Evolutionary conservation across 2,113 vertebrate species (phyloP), one percentile per base, ranked within the genome.

Genomic region (Passer montanus): DNA sequence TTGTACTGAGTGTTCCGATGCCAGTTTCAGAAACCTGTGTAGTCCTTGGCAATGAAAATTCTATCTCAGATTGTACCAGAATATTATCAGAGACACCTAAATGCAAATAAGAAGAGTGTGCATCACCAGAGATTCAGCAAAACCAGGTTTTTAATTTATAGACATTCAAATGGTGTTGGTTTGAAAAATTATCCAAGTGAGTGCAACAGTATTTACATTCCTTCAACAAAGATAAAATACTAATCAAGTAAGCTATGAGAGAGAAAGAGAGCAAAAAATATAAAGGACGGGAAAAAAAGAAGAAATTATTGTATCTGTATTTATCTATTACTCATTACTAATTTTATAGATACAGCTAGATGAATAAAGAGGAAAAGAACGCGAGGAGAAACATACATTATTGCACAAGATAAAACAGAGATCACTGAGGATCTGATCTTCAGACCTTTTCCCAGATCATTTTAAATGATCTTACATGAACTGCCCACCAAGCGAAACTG

Each of bases 211-310:
- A 56, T 78, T 79, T 84, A 10, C 3, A 27, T 84, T 81, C n/a
- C 28, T 87, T 64, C 49, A 84, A 58, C 13, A 82, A 28, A 60
- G 26, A 10, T 44, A 26, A 91, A 77, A 82, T 47, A 70, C 2
- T 18, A 68, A 72, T 52, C 26, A 82, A 70, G 50, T 49, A 37
- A 41, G 22, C 8, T 46, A 68, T 44, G 12, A 19, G 21, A 75
- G 14, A 15, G 21, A 70, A 74, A 89, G 18, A 41, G 15, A 46
- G 7, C 2, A 69, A 89, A 94, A 94, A 81, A 74, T 50, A 33
- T 22, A 12, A 78, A 52, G 7, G 52, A 63, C 0, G 2, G 8
- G 1, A 7, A 10, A 5, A 0, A 3, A 3, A 35, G 46, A 6
- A 2, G 2, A 67, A 85, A 83, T 33, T 0, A 56, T 33, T 58